Percentiles rank a stretch among this genome's conserved stretches.
Conservation (phyloP, 2,113 vertebrate genomes). For the Saccopteryx leptura region DNA sequence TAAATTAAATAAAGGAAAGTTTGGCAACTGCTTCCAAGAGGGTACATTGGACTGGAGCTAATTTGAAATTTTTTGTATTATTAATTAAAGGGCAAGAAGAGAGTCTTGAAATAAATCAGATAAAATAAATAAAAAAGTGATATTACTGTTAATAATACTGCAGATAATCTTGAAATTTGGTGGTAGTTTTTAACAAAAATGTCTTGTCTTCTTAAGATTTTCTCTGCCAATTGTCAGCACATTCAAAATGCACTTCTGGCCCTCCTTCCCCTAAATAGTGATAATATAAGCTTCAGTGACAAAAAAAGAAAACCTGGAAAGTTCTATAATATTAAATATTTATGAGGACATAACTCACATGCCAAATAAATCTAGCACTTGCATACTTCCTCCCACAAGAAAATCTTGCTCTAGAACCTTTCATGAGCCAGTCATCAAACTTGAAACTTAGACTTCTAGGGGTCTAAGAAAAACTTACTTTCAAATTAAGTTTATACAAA, state of each 20-base stretch:
- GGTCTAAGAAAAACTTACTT: constrained; percentile 54
- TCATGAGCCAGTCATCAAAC: neutral
- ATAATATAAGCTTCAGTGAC: neutral
- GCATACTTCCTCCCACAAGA: constrained; percentile 31
- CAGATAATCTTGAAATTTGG: constrained; percentile 58
- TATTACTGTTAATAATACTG: constrained; percentile 57
- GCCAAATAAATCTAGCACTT: constrained; percentile 12
- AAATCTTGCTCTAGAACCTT: constrained; percentile 41
- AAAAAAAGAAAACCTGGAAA: constrained; percentile 34
- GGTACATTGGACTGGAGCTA: constrained; percentile 43
- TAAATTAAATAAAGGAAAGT: constrained; percentile 64
- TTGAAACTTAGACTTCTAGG: neutral
- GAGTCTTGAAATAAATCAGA: constrained; percentile 68
- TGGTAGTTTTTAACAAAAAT: constrained; percentile 67
- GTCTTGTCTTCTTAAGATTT: constrained; percentile 52
- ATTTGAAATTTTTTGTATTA: constrained; percentile 76
- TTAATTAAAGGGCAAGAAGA: constrained; percentile 75
- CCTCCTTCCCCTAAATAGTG: neutral
- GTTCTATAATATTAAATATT: constrained; percentile 66
- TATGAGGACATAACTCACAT: constrained; percentile 24
- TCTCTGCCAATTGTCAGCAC: constrained; percentile 55
- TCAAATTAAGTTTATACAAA: constrained; percentile 11
- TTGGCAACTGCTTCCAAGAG: constrained; percentile 58
- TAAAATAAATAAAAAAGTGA: constrained; percentile 70
- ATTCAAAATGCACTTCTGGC: constrained; percentile 49